phyloP scores from a whole-genome alignment of 2,113 vertebrate genomes.

The Phodopus roborovskii region DNA sequence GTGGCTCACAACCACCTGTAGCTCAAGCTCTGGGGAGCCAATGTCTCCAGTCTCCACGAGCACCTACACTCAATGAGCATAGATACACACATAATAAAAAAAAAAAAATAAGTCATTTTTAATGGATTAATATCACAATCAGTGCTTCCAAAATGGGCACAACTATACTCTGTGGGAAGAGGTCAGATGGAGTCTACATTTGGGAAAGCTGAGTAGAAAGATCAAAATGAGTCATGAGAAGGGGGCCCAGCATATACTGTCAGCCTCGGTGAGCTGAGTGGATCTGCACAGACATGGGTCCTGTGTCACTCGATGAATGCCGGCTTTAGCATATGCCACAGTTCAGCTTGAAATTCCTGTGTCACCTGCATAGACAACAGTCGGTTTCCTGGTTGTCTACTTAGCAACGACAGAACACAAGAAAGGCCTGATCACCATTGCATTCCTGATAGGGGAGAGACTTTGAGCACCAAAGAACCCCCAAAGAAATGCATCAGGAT shows the following conservation, averaged over 20 bases:
- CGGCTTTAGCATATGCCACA: rapidly evolving
- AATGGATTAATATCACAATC: background rate
- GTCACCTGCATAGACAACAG: background rate
- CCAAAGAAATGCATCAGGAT: background rate
- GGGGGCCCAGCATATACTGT: too few species aligned
- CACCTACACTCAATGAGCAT: too few species aligned
- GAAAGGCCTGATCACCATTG: background rate
- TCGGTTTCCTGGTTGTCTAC: background rate
- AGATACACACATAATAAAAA: background rate
- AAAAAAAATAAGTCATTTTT: background rate
- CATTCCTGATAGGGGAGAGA: background rate
- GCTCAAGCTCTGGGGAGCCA: background rate
- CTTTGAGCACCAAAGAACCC: background rate
- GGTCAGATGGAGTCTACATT: background rate
- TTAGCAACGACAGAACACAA: background rate
- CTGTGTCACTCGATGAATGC: background rate
- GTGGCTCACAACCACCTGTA: background rate
- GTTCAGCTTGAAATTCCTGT: background rate
- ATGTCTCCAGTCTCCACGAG: background rate
- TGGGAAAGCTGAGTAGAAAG: background rate
- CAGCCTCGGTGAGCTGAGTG: rapidly evolving
- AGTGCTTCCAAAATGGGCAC: background rate
- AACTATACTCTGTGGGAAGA: background rate
- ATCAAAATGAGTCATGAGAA: too few species aligned
- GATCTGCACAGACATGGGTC: background rate